Percentiles rank a stretch among this genome's conserved stretches.
Conservation (phyloP, 2,113 vertebrate species). For the Myodes glareolus region DNA sequence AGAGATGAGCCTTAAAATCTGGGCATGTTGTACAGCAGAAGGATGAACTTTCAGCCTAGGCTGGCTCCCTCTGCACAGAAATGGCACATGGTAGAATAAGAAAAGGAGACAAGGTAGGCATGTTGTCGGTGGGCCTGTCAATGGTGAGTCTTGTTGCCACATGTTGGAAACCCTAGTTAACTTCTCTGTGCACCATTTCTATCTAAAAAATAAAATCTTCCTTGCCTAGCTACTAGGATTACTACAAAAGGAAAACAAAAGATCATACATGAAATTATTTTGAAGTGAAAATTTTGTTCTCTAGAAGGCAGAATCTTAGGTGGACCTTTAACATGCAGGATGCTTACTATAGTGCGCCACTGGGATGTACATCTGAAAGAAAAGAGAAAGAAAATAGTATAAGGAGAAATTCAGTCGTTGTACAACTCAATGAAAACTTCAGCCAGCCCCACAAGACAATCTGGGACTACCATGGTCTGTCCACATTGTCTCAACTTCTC, state of each 20-base stretch:
- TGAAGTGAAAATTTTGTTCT: neutral
- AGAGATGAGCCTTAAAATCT: conserved; percentile 60
- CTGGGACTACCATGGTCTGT: neutral
- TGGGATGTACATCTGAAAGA: neutral
- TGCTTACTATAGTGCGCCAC: neutral
- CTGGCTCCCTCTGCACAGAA: neutral
- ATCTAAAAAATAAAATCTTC: conserved; percentile 38
- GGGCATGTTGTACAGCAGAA: conserved; percentile 29
- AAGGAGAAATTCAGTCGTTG: neutral
- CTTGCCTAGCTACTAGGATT: neutral
- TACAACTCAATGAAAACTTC: neutral
- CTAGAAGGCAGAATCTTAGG: conserved; percentile 1
- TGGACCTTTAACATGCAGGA: neutral
- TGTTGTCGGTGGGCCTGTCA: neutral
- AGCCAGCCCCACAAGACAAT: neutral
- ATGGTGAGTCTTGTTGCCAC: neutral
- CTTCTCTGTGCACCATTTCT: neutral
- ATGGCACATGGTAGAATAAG: neutral
- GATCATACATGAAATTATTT: neutral
- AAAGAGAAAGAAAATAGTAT: neutral
- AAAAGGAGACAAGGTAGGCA: neutral
- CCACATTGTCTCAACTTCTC: neutral
- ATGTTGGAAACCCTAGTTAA: conserved; percentile 36
- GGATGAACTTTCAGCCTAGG: neutral
- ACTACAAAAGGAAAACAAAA: conserved; percentile 26